A percentile compares a stretch with the other conserved stretches of the same genome.
Evolutionary conservation across 2,113 vertebrate genomes (phyloP).

Genomic region (Rhinolophus sinicus): DNA sequence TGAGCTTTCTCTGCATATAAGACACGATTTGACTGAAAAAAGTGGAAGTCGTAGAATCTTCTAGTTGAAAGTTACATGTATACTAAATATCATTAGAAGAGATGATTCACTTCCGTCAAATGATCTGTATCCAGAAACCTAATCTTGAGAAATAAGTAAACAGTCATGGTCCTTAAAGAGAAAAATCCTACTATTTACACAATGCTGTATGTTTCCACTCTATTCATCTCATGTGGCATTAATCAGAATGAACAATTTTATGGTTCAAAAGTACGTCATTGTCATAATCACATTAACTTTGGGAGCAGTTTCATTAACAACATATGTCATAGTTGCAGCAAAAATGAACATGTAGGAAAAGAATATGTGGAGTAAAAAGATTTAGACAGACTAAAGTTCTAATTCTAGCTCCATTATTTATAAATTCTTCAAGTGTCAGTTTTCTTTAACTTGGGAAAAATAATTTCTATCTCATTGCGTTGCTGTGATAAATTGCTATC

Average conservation of each 20-base stretch:
- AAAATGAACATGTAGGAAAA: not conserved
- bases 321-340: not conserved
- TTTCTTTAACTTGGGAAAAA: constrained; percentile 24
- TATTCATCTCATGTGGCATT: constrained; percentile 47
- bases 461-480: not conserved
- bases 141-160: constrained; percentile 79
- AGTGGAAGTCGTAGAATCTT: not conserved
- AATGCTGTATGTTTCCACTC: constrained; percentile 80
- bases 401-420: not conserved
- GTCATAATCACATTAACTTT: constrained; percentile 69
- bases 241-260: constrained; percentile 69
- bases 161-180: constrained; percentile 36
- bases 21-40: not conserved
- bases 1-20: not conserved
- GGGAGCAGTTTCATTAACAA: constrained; percentile 46
- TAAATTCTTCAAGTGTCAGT: not conserved
- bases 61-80: not conserved
- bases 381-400: not conserved
- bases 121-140: constrained; percentile 54
- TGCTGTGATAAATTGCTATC: not conserved
- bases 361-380: not conserved
- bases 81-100: constrained; percentile 26
- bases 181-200: constrained; percentile 42
- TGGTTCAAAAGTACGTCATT: constrained; percentile 63
- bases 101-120: constrained; percentile 55